Base-by-base conservation (phyloP, 1,140 invertebrate species). In the Antheraea pernyi region DNA sequence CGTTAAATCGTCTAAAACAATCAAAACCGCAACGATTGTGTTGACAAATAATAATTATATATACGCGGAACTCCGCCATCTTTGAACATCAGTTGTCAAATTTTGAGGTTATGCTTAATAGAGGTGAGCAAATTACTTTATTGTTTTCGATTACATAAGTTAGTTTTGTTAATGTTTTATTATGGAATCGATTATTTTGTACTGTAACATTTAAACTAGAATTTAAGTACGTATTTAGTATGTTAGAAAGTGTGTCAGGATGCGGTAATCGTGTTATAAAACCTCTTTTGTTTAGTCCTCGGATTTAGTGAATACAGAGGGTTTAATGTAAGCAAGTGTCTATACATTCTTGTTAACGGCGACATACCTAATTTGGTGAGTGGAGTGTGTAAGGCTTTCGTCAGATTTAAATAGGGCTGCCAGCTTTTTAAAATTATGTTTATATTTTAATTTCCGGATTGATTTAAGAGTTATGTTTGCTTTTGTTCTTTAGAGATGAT, bases 1-100 rank as follows among this genome's bases (percentile, higher is more conserved):
- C 58, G 7, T 61, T 61, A 22, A 61, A 36, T 36, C 30, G 19
- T 11, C 59, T 30, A 61, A 61, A 30, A 61, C 19, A 22, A 61
- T 61, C 11, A 36, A 13, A 19, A 16, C 19, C 8, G 19, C 30
- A 22, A 36, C 59, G 59, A 22, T 22, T 36, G 59, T 61, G 59
- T 30, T 60, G 59, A 53, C 46, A 53, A 53, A 53, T 53, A 53
- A 53, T 53, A 53, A 53, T 53, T 16, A 53, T 42, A 42, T 42
- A 42, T 13, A 53, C 46, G 16, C 16, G 16, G 46, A n/a, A 53
- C 46, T 53, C 46, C 46, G 46, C 46, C 46, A 53, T 53, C 46
- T 53, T 53, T 53, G 46, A 53, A 16, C 2, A n/a, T 53, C 16
- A 16, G 46, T 53, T 53, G 46, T 53, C 46, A 53, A 53, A 53